Conservation (phyloP, 2,888 invertebrate genomes). For the Metacarcinus magister region DNA sequence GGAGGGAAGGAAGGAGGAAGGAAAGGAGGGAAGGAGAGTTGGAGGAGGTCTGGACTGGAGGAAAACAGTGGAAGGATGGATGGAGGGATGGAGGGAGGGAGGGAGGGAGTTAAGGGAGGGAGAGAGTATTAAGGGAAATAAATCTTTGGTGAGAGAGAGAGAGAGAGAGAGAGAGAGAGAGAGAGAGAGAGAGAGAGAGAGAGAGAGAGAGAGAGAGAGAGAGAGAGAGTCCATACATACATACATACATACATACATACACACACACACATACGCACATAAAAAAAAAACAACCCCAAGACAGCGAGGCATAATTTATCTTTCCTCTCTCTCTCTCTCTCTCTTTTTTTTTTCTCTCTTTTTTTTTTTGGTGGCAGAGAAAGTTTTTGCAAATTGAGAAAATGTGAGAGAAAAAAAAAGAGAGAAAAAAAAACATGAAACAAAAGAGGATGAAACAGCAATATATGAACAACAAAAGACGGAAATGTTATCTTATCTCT, state of each 20-base stretch:
- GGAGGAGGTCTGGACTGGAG: no score
- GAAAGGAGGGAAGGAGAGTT: background rate
- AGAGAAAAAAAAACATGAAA: background rate
- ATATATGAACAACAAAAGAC: background rate
- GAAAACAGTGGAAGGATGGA: no score
- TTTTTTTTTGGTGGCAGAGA: background rate
- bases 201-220: conserved; percentile 22
- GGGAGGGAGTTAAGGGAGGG: background rate
- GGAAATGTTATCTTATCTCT: background rate
- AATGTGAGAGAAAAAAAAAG: background rate
- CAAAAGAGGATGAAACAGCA: background rate
- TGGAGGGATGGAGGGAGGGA: background rate
- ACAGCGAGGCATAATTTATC: background rate
- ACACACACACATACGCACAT: background rate
- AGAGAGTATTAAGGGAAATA: background rate
- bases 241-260: no score
- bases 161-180: background rate
- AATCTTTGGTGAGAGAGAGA: background rate
- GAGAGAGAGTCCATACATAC: background rate
- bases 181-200: conserved; percentile 15
- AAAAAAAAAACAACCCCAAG: background rate
- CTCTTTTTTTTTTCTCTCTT: background rate
- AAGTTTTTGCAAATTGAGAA: background rate
- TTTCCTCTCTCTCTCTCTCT: no score
- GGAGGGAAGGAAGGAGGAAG: background rate